A percentile compares a stretch with the other conserved stretches of the same genome.
These are phyloP conservation scores for Pipistrellus kuhlii DNA, from an alignment of 2,797 vertebrate genomes.

Conservation along the genomic window DNA sequence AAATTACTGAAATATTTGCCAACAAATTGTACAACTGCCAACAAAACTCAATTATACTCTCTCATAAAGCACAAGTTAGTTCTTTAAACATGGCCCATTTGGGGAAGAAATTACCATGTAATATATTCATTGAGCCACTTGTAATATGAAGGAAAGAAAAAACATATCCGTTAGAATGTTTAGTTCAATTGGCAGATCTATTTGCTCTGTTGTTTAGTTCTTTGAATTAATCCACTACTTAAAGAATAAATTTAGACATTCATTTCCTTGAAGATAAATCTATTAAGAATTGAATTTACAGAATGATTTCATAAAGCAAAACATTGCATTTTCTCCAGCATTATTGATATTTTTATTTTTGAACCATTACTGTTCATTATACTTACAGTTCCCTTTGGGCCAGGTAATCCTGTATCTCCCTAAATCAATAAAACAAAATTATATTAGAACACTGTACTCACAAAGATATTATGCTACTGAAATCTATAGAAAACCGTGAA, in stretches of 20 bases:
- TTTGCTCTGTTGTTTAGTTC: slow-evolving; percentile 57
- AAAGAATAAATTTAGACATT: slow-evolving; percentile 61
- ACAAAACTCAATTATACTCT: slow-evolving; percentile 30
- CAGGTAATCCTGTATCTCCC: slow-evolving; percentile 94
- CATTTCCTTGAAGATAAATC: slow-evolving; percentile 60
- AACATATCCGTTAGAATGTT: neutral
- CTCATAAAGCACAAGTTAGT: neutral
- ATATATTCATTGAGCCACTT: slow-evolving; percentile 27
- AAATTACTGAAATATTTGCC: slow-evolving; percentile 65
- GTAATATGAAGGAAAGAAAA: neutral
- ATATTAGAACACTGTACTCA: slow-evolving; percentile 72
- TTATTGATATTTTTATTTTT: slow-evolving; percentile 74
- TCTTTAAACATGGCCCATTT: slow-evolving; percentile 53
- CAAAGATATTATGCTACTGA: neutral
- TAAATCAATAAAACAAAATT: slow-evolving; percentile 85
- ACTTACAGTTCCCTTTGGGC: slow-evolving; percentile 96
- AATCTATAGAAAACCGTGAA: slow-evolving; percentile 28
- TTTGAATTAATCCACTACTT: slow-evolving; percentile 62
- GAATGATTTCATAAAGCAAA: slow-evolving; percentile 66
- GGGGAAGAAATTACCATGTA: neutral
- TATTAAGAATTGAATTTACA: slow-evolving; percentile 63
- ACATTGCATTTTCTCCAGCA: slow-evolving; percentile 55
- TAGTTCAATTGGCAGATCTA: slow-evolving; percentile 57
- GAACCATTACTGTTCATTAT: slow-evolving; percentile 71
- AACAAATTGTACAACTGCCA: slow-evolving; percentile 1